A percentile compares a stretch with the other conserved stretches of the same genome.
Evolutionary conservation across 2,888 invertebrate genomes (phyloP).

Genomic region (Oxyscelio sp.): DNA sequence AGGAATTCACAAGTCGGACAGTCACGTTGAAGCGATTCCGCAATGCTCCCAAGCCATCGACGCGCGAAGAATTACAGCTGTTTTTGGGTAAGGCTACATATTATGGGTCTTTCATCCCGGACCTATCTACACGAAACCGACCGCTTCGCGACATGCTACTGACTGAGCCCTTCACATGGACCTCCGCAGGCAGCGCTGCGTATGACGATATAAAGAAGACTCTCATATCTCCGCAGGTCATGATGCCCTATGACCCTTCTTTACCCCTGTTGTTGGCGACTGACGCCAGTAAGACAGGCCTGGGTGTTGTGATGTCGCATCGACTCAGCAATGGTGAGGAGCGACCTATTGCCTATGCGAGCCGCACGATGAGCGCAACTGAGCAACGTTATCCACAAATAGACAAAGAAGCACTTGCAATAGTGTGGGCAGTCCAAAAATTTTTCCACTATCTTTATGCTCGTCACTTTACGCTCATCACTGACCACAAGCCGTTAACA

Average conservation of each 20-base stretch:
- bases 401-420: neutral
- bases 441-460: neutral
- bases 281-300: neutral
- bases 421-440: neutral
- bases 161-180: neutral
- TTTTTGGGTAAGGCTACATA: constrained; percentile 41
- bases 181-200: neutral
- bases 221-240: constrained; percentile 16
- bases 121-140: constrained; percentile 4
- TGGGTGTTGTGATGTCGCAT: neutral
- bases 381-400: too few relatives aligned
- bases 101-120: constrained; percentile 28
- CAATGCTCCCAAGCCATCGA: neutral
- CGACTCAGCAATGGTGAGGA: neutral
- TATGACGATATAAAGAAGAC: constrained; percentile 8
- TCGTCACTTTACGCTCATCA: too few relatives aligned
- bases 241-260: constrained; percentile 28
- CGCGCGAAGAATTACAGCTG: constrained; percentile 25
- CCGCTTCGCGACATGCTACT: constrained; percentile 6
- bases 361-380: neutral
- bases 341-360: neutral
- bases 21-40: constrained; percentile 20
- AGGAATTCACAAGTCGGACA: constrained; percentile 39
- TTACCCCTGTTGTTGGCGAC: neutral
- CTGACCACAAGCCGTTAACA: neutral